phyloP scores from a whole-genome alignment of 1,140 invertebrate species.

The Orius laevigatus region DNA sequence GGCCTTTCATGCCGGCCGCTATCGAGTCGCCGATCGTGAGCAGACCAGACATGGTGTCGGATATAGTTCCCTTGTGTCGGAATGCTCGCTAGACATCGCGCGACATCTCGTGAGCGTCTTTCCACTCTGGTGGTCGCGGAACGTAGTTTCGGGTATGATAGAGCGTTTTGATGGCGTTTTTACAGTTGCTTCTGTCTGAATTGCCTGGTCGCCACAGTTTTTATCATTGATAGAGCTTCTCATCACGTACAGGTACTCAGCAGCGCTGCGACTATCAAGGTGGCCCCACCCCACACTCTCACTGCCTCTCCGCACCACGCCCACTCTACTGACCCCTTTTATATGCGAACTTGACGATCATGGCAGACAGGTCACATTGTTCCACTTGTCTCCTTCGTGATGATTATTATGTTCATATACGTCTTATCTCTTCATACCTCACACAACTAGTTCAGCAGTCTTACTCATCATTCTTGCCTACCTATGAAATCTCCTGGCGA shows the following conservation, averaged over 20 bases:
- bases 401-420: conserved; percentile 56
- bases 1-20: conserved; percentile 53
- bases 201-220: conserved; percentile 59
- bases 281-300: too few relatives aligned
- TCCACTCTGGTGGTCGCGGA: conserved; percentile 71
- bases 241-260: conserved; percentile 86
- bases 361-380: conserved; percentile 84
- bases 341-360: conserved; percentile 83
- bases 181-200: conserved; percentile 82
- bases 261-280: conserved; percentile 92
- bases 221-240: conserved; percentile 78
- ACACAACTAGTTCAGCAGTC: neutral
- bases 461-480: neutral
- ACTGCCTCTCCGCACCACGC: too few relatives aligned
- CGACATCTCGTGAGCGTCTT: conserved; percentile 84
- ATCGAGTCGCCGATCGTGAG: conserved; percentile 63
- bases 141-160: conserved; percentile 87
- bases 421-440: conserved; percentile 1
- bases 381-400: conserved; percentile 95
- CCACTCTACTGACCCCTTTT: too few relatives aligned
- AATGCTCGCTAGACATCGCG: conserved; percentile 71
- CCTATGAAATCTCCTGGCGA: too few relatives aligned
- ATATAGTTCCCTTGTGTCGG: conserved; percentile 87
- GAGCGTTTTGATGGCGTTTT: conserved; percentile 77
- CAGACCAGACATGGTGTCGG: conserved; percentile 69